A percentile compares a stretch with the other conserved stretches of the same genome.
phyloP scores from a whole-genome alignment of 2,888 invertebrate species.

The Physocephala rufipes region DNA sequence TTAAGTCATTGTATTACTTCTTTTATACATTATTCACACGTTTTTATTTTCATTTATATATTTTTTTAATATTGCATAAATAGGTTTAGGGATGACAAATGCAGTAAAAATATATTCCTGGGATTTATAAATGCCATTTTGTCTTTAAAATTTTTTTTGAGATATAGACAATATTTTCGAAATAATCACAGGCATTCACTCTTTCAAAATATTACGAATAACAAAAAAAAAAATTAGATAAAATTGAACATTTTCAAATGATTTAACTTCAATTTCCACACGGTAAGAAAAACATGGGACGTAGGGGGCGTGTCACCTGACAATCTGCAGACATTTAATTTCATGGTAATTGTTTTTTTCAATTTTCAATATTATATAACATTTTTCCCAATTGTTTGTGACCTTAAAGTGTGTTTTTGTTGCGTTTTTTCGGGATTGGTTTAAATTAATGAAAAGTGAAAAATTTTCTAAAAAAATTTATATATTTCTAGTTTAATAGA shows the following conservation, averaged over 20 bases:
- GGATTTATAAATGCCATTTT: too few relatives aligned
- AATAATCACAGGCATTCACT: neutral
- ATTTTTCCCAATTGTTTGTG: constrained; percentile 66
- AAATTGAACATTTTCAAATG: neutral
- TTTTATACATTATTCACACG: neutral
- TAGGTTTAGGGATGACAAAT: too few relatives aligned
- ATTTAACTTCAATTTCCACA: constrained; percentile 7
- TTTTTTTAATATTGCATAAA: neutral
- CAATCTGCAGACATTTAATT: constrained; percentile 13
- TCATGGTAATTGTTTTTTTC: neutral
- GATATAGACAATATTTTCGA: too few relatives aligned
- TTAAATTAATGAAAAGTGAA: constrained; percentile 34
- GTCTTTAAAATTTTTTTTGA: too few relatives aligned
- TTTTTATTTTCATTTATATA: neutral
- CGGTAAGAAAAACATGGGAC: neutral
- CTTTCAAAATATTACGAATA: neutral
- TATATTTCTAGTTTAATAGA: too few relatives aligned
- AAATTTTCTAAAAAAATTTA: neutral
- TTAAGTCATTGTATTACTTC: neutral
- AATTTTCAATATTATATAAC: constrained; percentile 51
- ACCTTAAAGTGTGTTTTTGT: constrained; percentile 65
- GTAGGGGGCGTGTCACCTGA: constrained; percentile 29
- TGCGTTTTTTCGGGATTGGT: constrained; percentile 36
- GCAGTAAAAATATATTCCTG: too few relatives aligned
- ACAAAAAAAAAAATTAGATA: neutral